Conservation (phyloP, 2,888 invertebrate genomes). For the Chaetogeoica ovagalla region DNA sequence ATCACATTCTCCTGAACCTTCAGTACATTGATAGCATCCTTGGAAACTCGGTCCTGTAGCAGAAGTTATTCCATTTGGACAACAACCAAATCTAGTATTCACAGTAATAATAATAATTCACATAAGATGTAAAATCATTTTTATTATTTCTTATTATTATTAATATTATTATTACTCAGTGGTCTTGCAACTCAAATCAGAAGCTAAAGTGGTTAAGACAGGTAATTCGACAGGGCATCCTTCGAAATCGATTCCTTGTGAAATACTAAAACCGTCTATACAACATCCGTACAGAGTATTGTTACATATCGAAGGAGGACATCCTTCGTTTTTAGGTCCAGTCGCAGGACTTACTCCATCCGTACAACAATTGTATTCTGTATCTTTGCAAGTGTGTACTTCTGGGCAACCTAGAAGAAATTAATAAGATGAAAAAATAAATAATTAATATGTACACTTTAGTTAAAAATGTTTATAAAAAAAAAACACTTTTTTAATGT, state of each 20-base stretch:
- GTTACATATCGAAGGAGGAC: conserved; percentile 73
- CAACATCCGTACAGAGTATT: conserved; percentile 87
- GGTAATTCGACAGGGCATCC: conserved; percentile 69
- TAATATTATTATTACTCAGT: conserved; percentile 35
- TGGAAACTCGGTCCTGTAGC: conserved; percentile 74
- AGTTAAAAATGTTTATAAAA: background rate
- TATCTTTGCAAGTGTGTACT: conserved; percentile 75
- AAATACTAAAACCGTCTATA: conserved; percentile 73
- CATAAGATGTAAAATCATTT: conserved; percentile 8
- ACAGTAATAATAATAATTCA: background rate
- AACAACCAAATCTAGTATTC: conserved; percentile 73
- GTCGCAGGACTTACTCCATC: conserved; percentile 78
- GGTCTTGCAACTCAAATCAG: conserved; percentile 18
- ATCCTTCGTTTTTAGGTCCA: conserved; percentile 73
- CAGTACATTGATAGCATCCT: conserved; percentile 59
- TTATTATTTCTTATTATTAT: background rate
- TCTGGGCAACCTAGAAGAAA: conserved; percentile 68
- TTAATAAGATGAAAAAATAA: background rate
- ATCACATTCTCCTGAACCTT: conserved; percentile 54
- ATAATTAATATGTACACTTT: background rate
- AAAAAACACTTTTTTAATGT: conserved; percentile 46
- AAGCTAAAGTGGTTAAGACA: background rate
- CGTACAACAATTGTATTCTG: conserved; percentile 78
- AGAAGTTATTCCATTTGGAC: conserved; percentile 76
- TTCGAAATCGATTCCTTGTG: conserved; percentile 79